phyloP scores from a whole-genome alignment of 2,888 invertebrate genomes.

The Ophion ventricosus region DNA sequence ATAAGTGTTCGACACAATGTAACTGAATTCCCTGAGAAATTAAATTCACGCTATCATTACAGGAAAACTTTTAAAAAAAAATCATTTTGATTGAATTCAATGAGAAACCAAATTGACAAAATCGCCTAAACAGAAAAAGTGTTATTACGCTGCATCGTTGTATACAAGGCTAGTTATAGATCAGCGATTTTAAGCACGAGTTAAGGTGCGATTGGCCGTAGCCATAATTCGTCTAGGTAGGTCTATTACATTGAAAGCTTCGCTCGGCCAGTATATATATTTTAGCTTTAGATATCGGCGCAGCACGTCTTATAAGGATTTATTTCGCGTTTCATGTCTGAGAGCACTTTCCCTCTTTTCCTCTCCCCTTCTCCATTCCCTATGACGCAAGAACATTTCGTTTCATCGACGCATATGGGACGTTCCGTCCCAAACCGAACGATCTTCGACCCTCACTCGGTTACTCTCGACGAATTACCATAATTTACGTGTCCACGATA shows the following conservation, averaged over 20 bases:
- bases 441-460: background rate
- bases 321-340: slow-evolving; percentile 27
- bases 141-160: background rate
- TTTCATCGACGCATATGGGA: background rate
- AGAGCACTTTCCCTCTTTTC: slow-evolving; percentile 9
- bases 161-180: background rate
- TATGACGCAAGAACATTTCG: slow-evolving; percentile 2
- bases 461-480: background rate
- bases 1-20: too few relatives aligned
- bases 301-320: slow-evolving; percentile 26
- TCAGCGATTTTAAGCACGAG: background rate
- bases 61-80: background rate
- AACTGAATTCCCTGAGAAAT: too few relatives aligned
- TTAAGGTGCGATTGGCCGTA: background rate
- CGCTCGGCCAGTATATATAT: slow-evolving; percentile 1
- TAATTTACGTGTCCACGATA: background rate
- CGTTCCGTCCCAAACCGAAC: background rate
- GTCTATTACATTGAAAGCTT: background rate
- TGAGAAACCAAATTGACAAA: background rate
- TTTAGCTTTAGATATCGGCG: slow-evolving; percentile 16
- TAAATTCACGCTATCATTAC: too few relatives aligned
- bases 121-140: background rate
- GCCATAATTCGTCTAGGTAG: background rate
- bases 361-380: slow-evolving; percentile 2
- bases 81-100: background rate